Evolutionary conservation across 2,113 vertebrate genomes (phyloP).

Genomic region (Myrmecobius fasciatus): DNA sequence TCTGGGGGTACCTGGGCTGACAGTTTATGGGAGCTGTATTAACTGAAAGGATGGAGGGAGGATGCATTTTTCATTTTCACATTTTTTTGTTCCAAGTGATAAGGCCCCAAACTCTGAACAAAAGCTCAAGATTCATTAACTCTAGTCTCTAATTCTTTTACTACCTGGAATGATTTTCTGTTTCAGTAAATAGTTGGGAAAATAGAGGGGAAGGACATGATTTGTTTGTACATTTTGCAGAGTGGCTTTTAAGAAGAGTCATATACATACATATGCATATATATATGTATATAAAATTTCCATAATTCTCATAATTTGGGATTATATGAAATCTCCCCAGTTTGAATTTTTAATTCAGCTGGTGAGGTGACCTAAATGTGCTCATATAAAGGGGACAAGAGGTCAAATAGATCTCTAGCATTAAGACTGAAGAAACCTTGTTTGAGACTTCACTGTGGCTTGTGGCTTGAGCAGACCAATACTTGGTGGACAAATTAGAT

Average conservation of each 20-base stretch:
- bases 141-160: not conserved
- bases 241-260: not conserved
- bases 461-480: not conserved
- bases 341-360: not conserved
- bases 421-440: not conserved
- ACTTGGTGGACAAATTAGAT: not conserved
- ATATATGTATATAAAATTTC: too few species aligned
- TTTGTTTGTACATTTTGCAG: not conserved
- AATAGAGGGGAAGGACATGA: not conserved
- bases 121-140: not conserved
- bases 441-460: not conserved
- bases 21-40: not conserved
- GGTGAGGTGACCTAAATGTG: not conserved
- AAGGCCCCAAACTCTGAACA: not conserved
- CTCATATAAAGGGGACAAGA: not conserved
- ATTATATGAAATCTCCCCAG: not conserved
- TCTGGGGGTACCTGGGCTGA: not conserved
- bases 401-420: not conserved
- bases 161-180: not conserved
- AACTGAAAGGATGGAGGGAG: not conserved
- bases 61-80: not conserved
- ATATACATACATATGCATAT: not conserved
- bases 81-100: not conserved
- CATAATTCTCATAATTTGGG: not conserved
- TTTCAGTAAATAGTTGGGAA: not conserved